Conservation (phyloP, 2,888 invertebrate genomes). For the Pandemis cinnamomeana region DNA sequence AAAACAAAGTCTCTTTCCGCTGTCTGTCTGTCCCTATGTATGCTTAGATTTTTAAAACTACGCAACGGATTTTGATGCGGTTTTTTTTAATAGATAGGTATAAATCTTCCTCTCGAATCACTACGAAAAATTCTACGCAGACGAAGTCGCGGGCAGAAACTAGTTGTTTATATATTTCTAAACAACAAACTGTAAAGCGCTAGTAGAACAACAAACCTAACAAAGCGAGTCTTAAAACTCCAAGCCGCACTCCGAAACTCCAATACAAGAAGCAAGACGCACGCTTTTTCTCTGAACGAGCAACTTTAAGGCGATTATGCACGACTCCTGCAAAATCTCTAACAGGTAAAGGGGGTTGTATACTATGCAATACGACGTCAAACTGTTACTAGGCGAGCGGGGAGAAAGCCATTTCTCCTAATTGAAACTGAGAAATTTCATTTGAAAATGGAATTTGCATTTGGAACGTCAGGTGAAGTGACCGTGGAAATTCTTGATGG, state of each 20-base stretch:
- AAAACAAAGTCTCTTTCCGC: no score
- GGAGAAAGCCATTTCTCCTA: slow-evolving; percentile 53
- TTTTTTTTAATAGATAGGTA: no score
- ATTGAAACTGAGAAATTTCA: slow-evolving; percentile 60
- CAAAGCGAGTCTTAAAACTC: slow-evolving; percentile 26
- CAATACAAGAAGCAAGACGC: slow-evolving; percentile 18
- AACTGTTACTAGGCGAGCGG: slow-evolving; percentile 58
- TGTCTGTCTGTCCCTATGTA: no score
- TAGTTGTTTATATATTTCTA: no score
- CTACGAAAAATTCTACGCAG: no score
- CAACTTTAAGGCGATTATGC: slow-evolving; percentile 46
- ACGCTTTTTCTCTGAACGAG: slow-evolving; percentile 30
- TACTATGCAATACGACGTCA: slow-evolving; percentile 50
- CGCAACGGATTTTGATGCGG: no score
- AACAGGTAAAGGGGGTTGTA: slow-evolving; percentile 45
- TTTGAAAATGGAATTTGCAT: slow-evolving; percentile 51
- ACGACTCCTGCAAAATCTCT: slow-evolving; percentile 46
- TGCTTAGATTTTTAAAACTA: no score
- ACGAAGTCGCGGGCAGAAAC: no score
- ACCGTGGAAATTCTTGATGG: slow-evolving; percentile 24
- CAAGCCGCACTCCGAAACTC: slow-evolving; percentile 20
- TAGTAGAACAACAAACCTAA: neutral
- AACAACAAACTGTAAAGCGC: no score
- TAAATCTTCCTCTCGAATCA: no score
- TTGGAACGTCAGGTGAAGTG: slow-evolving; percentile 45